These are phyloP conservation scores for Andricus curvator DNA, from an alignment of 2,888 invertebrate genomes.

Conservation along the genomic window DNA sequence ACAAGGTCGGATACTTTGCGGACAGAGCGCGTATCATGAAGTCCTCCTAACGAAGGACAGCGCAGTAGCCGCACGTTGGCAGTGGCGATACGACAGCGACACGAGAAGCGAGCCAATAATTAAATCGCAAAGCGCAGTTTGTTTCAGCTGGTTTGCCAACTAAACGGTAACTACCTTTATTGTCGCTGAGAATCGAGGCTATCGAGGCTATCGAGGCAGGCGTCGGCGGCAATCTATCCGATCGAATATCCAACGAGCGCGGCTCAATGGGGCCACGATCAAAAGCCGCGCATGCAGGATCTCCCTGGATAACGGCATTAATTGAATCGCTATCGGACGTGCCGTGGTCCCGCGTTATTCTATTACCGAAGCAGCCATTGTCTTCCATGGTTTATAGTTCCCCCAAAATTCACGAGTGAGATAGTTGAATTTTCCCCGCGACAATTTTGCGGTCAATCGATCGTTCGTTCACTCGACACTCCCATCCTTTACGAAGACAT, in stretches of 20 bases:
- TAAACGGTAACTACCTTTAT: conserved; percentile 38
- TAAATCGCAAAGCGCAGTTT: conserved; percentile 29
- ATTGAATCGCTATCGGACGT: conserved; percentile 75
- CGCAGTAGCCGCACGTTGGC: too few species aligned
- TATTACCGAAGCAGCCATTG: conserved; percentile 75
- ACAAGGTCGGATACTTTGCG: too few species aligned
- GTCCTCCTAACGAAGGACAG: not conserved
- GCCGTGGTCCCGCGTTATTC: conserved; percentile 73
- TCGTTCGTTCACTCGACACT: conserved; percentile 41
- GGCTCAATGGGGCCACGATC: conserved; percentile 65
- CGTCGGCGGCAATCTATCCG: conserved; percentile 66
- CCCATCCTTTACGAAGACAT: conserved; percentile 16
- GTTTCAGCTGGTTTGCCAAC: conserved; percentile 32
- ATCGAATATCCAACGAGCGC: conserved; percentile 68
- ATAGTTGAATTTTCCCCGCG: conserved; percentile 55
- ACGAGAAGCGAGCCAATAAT: conserved; percentile 11
- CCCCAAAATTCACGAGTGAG: conserved; percentile 54
- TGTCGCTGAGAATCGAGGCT: conserved; percentile 36
- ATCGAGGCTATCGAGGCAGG: conserved; percentile 48
- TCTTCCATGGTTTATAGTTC: conserved; percentile 74
- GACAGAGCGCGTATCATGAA: not conserved
- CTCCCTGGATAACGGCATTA: conserved; percentile 73
- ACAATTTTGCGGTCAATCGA: conserved; percentile 55
- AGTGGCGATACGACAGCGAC: too few species aligned
- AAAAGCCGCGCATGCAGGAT: conserved; percentile 70